Percentiles rank a stretch among this genome's conserved stretches.
These are phyloP conservation scores for Eulimnadia texana DNA, from an alignment of 1,140 invertebrate species.

Conservation along the genomic window DNA sequence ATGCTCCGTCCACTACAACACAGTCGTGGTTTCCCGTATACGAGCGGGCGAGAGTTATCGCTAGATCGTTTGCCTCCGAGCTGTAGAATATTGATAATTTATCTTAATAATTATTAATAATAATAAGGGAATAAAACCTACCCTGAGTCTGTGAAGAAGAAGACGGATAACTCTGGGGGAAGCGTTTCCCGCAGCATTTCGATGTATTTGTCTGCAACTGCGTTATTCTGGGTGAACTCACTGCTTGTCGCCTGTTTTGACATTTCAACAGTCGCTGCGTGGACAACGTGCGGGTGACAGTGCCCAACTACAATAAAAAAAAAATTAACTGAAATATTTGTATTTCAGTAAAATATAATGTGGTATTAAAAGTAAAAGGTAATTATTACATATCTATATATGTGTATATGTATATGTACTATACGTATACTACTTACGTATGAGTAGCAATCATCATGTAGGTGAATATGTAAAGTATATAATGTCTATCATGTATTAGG, in stretches of 20 bases:
- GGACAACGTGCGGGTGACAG: constrained; percentile 40
- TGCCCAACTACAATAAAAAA: constrained; percentile 36
- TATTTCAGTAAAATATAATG: background rate
- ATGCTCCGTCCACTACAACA: constrained; percentile 44
- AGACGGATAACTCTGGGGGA: constrained; percentile 36
- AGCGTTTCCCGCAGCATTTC: constrained; percentile 35
- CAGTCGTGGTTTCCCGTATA: constrained; percentile 40
- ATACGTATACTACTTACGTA: too few species aligned
- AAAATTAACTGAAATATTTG: background rate
- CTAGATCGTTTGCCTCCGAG: constrained; percentile 49
- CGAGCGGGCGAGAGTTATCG: constrained; percentile 38
- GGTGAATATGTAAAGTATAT: too few species aligned
- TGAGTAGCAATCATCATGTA: too few species aligned
- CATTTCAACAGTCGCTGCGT: constrained; percentile 36
- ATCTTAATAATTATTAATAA: too few species aligned
- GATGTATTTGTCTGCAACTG: constrained; percentile 38
- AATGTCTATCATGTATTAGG: background rate
- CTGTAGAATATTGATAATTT: constrained; percentile 26
- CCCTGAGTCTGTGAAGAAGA: constrained; percentile 46
- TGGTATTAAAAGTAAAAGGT: too few species aligned
- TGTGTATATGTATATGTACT: too few species aligned
- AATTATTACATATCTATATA: too few species aligned
- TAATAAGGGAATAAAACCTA: too few species aligned
- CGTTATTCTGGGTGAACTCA: constrained; percentile 28
- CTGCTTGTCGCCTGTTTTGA: constrained; percentile 15